Evolutionary conservation across 1,140 invertebrate species (phyloP).

Genomic region (Zophobas atratus): DNA sequence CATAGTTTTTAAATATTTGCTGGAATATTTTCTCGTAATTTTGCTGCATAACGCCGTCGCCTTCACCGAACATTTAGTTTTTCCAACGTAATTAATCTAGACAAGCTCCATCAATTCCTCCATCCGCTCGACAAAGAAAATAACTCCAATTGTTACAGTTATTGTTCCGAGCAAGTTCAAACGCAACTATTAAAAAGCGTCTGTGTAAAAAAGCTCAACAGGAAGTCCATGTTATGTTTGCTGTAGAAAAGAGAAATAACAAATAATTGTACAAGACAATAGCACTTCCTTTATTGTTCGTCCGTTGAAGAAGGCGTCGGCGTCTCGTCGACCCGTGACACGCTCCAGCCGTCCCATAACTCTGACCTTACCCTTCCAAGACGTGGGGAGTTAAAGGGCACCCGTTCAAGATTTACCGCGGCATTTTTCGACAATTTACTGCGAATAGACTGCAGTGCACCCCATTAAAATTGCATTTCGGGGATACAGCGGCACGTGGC

Average conservation of each 20-base stretch:
- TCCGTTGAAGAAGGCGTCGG: slow-evolving; percentile 26
- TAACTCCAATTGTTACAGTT: slow-evolving; percentile 23
- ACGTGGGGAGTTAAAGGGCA: slow-evolving; percentile 37
- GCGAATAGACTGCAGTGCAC: slow-evolving; percentile 15
- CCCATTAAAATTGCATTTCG: slow-evolving; percentile 36
- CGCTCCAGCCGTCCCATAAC: slow-evolving; percentile 37
- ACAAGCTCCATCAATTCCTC: slow-evolving; percentile 4
- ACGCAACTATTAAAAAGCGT: slow-evolving; percentile 35
- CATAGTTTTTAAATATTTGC: not conserved
- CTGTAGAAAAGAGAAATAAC: slow-evolving; percentile 42
- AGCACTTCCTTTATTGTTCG: slow-evolving; percentile 43
- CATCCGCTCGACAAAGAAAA: slow-evolving; percentile 6
- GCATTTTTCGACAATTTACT: not conserved
- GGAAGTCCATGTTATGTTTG: slow-evolving; percentile 43
- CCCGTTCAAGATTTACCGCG: slow-evolving; percentile 34
- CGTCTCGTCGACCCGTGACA: slow-evolving; percentile 45
- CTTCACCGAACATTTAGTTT: not conserved
- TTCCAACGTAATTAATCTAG: not conserved
- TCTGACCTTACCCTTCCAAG: slow-evolving; percentile 39
- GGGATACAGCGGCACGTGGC: slow-evolving; percentile 2
- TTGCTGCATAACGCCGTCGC: not conserved
- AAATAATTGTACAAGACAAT: slow-evolving; percentile 48
- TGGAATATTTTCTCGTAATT: not conserved
- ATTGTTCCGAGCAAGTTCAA: slow-evolving; percentile 33
- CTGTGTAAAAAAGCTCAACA: slow-evolving; percentile 40